Base-by-base conservation (phyloP, 2,797 vertebrate genomes). In the Melanogrammus aeglefinus region DNA sequence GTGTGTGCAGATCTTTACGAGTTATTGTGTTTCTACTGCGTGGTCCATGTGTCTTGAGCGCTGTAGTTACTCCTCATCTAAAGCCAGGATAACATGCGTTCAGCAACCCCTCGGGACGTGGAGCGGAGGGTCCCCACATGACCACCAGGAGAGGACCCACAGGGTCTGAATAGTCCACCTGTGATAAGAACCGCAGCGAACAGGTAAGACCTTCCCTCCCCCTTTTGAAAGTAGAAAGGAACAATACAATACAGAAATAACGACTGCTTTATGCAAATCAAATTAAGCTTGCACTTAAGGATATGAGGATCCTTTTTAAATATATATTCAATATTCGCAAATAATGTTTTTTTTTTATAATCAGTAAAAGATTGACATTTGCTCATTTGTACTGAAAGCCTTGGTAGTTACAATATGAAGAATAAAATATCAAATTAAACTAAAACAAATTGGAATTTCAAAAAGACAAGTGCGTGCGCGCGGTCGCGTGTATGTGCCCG, bases 141-240 rank as follows among this genome's bases (percentile, higher is more conserved):
- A 83, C 80, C 82, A 88, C 63, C 27, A 24, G 63, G 12, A 69
- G 87, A 88, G 90, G 86, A 91, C 83, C 82, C 79, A 77, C 78
- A 29, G 89, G 91, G 87, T 91, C 90, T 86, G 87, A 85, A 75
- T 75, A 51, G 81, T 84, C 69, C 86, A 90, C 89, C 90, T 92
- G 88, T 84, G 57, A 85, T 85, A 81, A 12, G n/a, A 8, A 78
- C 75, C 1, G 63, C 78, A 70, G 82, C 81, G 86, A 27, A 12
- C 90, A 91, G 91, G 93, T 94, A 89, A 92, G 91, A 84, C 66
- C 82, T 69, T 6, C 57, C 21, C 57, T 8, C 57, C 57, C 21
- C 57, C 6, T 21, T 63, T 63, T 63, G 6, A 57, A 57, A 18
- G 18, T 57, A 57, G 18, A 57, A 63, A 63, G n/a, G 6, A 63